Percentiles rank a stretch among this genome's conserved stretches.
These are phyloP conservation scores for Euwallacea fornicatus DNA, from an alignment of 1,140 invertebrate genomes.

Conservation along the genomic window DNA sequence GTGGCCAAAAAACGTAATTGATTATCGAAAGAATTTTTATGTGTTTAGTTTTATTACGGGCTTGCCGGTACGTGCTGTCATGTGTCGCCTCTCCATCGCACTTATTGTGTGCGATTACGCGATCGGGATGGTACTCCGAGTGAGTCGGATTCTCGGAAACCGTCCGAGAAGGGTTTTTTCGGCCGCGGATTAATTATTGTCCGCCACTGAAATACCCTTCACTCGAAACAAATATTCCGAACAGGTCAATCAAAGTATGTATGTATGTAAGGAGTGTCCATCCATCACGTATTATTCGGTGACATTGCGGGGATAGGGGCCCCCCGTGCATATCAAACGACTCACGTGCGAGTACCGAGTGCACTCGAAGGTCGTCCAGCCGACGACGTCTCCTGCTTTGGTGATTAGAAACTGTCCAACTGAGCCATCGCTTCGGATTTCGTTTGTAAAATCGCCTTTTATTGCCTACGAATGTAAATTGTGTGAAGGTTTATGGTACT, in stretches of 20 bases:
- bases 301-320: conserved; percentile 52
- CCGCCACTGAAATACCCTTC: not conserved
- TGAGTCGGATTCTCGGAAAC: conserved; percentile 26
- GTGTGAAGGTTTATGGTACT: conserved; percentile 13
- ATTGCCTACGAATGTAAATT: conserved; percentile 20
- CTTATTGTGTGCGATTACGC: conserved; percentile 33
- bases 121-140: conserved; percentile 30
- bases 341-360: conserved; percentile 45
- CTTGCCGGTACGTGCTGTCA: conserved; percentile 30
- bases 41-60: conserved; percentile 37
- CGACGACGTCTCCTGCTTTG: conserved; percentile 24
- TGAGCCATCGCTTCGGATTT: conserved; percentile 21
- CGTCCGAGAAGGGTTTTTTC: conserved; percentile 9
- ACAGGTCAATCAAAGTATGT: conserved; percentile 46
- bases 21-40: conserved; percentile 35
- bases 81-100: conserved; percentile 30
- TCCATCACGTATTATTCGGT: conserved; percentile 52
- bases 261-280: conserved; percentile 52
- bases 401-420: conserved; percentile 30
- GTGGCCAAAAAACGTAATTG: conserved; percentile 28
- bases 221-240: conserved; percentile 33
- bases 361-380: conserved; percentile 46
- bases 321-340: conserved; percentile 47
- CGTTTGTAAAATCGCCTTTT: conserved; percentile 24
- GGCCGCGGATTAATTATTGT: conserved; percentile 1